phyloP scores from a whole-genome alignment of 2,797 vertebrate genomes.

The Mormyrops boulengeri region DNA sequence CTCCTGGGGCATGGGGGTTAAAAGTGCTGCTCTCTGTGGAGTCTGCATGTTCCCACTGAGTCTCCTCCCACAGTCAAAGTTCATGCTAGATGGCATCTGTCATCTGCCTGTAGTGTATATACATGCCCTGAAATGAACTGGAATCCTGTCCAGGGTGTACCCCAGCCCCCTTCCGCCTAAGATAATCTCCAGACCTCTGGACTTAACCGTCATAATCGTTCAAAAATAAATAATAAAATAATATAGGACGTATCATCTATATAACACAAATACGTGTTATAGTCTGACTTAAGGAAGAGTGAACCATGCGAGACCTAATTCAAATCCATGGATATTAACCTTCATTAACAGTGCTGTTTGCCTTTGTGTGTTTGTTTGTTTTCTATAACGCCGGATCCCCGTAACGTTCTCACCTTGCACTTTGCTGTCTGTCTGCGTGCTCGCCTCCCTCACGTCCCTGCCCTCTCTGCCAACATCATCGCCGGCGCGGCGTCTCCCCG shows the following conservation, averaged over 20 bases:
- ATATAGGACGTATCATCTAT: not conserved
- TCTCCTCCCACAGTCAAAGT: not conserved
- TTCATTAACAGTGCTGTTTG: not conserved
- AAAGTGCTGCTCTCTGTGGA: not conserved
- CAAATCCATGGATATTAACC: not conserved
- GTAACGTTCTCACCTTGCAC: conserved; percentile 50
- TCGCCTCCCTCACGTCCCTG: conserved; percentile 39
- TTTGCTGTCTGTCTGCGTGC: conserved; percentile 54
- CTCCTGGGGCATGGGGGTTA: not conserved
- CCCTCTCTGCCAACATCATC: not conserved
- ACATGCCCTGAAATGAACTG: not conserved
- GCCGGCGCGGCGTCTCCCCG: conserved; percentile 20
- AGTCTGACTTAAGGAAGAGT: not conserved
- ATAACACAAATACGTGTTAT: not conserved
- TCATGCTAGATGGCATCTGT: not conserved
- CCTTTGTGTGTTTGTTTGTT: not conserved
- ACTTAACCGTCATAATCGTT: not conserved
- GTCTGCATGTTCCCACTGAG: not conserved
- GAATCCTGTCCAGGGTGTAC: not conserved
- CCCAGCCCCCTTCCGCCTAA: not conserved
- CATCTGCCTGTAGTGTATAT: not conserved
- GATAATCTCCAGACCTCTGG: not conserved
- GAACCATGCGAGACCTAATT: not conserved
- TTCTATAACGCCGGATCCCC: too few relatives aligned
- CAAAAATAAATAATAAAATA: not conserved